A percentile compares a stretch with the other conserved stretches of the same genome.
Evolutionary conservation across 2,888 invertebrate species (phyloP).

Genomic region (Drosophila prolongata): DNA sequence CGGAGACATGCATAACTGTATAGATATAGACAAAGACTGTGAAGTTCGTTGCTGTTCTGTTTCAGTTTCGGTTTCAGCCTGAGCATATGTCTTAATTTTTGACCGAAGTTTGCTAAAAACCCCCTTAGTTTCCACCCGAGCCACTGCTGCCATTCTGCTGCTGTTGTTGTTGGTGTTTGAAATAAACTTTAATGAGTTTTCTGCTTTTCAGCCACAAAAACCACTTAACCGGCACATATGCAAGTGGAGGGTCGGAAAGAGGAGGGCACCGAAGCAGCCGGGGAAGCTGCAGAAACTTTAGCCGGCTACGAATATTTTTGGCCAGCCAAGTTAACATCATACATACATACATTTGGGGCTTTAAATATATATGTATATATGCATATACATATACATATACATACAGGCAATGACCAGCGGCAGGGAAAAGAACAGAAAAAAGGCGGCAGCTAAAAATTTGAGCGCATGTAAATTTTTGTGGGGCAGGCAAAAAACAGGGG

Average conservation of each 20-base stretch:
- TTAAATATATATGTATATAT: slow-evolving; percentile 2
- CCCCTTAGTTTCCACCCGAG: not conserved
- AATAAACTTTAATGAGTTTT: slow-evolving; percentile 82
- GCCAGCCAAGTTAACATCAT: slow-evolving; percentile 54
- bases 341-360: slow-evolving; percentile 10
- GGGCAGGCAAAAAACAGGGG: slow-evolving; percentile 1
- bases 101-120: slow-evolving; percentile 48
- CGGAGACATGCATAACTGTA: slow-evolving; percentile 44
- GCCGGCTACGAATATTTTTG: slow-evolving; percentile 49
- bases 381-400: slow-evolving; percentile 1
- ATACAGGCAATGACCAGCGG: slow-evolving; percentile 35
- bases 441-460: slow-evolving; percentile 30
- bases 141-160: slow-evolving; percentile 6
- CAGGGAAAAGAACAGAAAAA: slow-evolving; percentile 17
- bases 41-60: slow-evolving; percentile 35
- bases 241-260: slow-evolving; percentile 48
- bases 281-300: slow-evolving; percentile 53
- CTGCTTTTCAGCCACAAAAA: slow-evolving; percentile 80
- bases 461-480: slow-evolving; percentile 56
- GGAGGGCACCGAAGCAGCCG: not conserved
- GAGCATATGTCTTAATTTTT: slow-evolving; percentile 67
- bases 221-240: slow-evolving; percentile 78
- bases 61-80: slow-evolving; percentile 42
- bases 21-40: slow-evolving; percentile 23
- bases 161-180: slow-evolving; percentile 60